Evolutionary conservation across 1,140 invertebrate species (phyloP).

Genomic region (Trichoplusia ni): DNA sequence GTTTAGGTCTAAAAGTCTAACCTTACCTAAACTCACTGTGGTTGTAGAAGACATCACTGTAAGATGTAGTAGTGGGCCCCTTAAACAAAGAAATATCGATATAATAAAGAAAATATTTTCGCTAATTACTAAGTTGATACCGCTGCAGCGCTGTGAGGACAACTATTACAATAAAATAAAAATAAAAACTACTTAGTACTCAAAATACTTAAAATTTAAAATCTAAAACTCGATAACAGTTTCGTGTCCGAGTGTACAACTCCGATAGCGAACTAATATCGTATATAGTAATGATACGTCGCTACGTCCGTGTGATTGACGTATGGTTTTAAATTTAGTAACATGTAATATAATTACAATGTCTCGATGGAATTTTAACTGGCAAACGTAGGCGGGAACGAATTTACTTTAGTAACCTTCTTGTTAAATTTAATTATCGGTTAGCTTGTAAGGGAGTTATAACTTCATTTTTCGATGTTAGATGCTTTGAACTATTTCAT

Average conservation of each 20-base stretch:
- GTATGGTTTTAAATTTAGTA: constrained; percentile 12
- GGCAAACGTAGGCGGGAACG: constrained; percentile 12
- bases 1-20: no score
- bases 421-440: constrained; percentile 23
- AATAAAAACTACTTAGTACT: no score
- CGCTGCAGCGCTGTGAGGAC: no score
- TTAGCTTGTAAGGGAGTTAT: constrained; percentile 16
- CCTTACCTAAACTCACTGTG: no score
- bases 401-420: constrained; percentile 23
- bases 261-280: background rate
- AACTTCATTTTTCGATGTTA: constrained; percentile 14
- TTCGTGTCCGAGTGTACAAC: background rate
- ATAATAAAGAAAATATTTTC: no score
- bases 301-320: constrained; percentile 9
- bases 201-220: background rate
- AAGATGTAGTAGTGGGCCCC: no score
- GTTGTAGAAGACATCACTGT: no score
- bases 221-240: background rate
- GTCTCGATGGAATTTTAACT: constrained; percentile 20
- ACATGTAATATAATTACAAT: constrained; percentile 15
- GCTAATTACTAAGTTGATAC: no score
- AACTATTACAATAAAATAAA: no score
- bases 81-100: no score
- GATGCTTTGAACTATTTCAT: no score
- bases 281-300: background rate